Percentiles rank a stretch among this genome's conserved stretches.
Conservation (phyloP, 2,113 vertebrate species). For the Chinchilla lanigera region DNA sequence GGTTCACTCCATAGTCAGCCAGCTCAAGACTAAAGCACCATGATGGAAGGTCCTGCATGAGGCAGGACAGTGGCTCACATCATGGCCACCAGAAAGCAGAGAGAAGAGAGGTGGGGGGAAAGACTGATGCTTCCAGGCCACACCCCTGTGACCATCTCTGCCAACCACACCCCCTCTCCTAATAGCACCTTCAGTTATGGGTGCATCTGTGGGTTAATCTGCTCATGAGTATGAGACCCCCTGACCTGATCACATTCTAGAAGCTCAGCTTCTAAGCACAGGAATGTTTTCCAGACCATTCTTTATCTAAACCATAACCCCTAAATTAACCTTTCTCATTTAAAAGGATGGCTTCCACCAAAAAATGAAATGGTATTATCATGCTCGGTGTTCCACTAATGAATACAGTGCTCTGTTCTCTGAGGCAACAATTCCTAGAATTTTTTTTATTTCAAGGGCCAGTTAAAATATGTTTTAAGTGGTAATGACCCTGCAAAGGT, state of each 20-base stretch:
- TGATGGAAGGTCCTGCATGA: background rate
- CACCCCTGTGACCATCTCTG: background rate
- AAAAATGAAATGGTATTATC: background rate
- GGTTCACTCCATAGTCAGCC: background rate
- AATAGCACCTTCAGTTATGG: background rate
- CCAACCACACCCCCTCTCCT: background rate
- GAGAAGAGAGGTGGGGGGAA: background rate
- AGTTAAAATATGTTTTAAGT: slow-evolving; percentile 11
- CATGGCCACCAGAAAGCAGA: background rate
- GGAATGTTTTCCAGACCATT: background rate
- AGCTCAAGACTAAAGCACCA: background rate
- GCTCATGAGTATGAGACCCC: background rate
- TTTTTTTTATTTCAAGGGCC: slow-evolving; percentile 54
- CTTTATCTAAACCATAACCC: background rate
- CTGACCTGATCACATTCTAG: background rate
- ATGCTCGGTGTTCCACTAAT: background rate
- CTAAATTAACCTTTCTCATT: background rate
- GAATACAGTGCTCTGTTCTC: background rate
- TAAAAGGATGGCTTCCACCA: background rate
- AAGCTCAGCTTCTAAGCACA: background rate
- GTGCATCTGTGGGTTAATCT: background rate
- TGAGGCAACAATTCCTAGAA: slow-evolving; percentile 31
- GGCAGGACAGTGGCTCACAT: background rate
- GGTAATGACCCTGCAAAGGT: slow-evolving; percentile 23
- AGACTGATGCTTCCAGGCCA: background rate